Conservation (phyloP, 2,797 vertebrate genomes). For the Lemur catta region DNA sequence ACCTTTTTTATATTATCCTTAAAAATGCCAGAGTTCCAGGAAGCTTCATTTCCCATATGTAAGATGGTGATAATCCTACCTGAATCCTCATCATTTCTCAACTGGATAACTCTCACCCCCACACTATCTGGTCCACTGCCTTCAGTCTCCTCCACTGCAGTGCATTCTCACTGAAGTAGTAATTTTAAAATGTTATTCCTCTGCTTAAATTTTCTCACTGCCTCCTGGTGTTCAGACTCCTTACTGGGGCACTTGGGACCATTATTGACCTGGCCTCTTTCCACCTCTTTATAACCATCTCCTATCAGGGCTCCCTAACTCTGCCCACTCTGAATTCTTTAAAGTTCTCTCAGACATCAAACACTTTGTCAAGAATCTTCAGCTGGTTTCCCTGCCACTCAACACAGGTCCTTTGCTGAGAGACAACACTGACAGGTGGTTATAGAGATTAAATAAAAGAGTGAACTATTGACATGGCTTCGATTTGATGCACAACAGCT, state of each 20-base stretch:
- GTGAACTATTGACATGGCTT: background rate
- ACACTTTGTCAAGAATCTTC: background rate
- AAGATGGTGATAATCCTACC: background rate
- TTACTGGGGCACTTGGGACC: background rate
- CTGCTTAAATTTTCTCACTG: background rate
- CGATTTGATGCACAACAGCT: background rate
- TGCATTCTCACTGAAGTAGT: background rate
- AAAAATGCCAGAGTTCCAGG: background rate
- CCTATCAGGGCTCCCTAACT: background rate
- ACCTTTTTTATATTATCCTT: background rate
- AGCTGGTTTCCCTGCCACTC: background rate
- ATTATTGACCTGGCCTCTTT: background rate
- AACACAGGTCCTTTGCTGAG: background rate
- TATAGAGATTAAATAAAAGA: background rate
- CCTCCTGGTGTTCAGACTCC: background rate
- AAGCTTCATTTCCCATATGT: background rate
- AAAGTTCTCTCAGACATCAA: background rate
- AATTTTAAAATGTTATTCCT: background rate
- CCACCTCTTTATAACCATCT: background rate
- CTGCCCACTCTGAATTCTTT: background rate
- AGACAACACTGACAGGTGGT: background rate
- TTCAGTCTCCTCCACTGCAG: background rate
- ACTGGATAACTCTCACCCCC: no score
- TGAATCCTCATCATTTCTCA: background rate
- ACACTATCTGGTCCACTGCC: background rate